phyloP scores from a whole-genome alignment of 2,113 vertebrate species.

The Tragelaphus scriptus region DNA sequence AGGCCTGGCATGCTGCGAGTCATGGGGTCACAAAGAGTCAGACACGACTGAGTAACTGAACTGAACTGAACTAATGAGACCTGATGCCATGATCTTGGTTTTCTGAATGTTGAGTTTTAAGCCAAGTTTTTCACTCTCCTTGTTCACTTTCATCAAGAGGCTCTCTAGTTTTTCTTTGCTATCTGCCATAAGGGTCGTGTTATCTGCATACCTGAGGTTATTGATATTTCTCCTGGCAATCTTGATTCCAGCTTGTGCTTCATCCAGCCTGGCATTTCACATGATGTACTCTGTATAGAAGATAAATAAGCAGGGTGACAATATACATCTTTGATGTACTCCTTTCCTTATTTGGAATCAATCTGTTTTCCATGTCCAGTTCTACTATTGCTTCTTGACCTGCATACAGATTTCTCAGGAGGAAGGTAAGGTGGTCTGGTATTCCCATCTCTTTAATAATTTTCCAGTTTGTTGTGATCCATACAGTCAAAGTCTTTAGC shows the following conservation, averaged over 20 bases:
- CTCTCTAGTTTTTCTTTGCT: neutral
- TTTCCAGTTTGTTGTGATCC: no score
- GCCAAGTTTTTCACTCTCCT: neutral
- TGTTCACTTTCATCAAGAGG: neutral
- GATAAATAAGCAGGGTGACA: neutral
- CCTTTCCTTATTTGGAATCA: neutral
- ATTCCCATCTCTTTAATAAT: neutral
- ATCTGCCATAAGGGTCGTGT: neutral
- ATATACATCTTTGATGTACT: neutral
- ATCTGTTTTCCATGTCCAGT: neutral
- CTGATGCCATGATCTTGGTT: neutral
- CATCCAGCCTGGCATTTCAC: neutral
- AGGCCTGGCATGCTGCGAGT: no score
- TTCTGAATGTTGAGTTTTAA: neutral
- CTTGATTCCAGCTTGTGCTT: neutral
- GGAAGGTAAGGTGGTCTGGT: neutral
- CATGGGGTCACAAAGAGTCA: accelerated
- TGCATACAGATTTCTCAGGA: neutral
- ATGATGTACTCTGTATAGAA: neutral
- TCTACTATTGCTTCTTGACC: neutral
- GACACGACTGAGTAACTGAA: no score
- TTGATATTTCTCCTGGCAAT: neutral
- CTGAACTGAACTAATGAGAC: neutral
- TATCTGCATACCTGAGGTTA: neutral
- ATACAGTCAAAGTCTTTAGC: no score